Percentiles rank a stretch among this genome's conserved stretches.
Evolutionary conservation across 1,140 invertebrate genomes (phyloP).

Genomic region (Watersipora subatra): DNA sequence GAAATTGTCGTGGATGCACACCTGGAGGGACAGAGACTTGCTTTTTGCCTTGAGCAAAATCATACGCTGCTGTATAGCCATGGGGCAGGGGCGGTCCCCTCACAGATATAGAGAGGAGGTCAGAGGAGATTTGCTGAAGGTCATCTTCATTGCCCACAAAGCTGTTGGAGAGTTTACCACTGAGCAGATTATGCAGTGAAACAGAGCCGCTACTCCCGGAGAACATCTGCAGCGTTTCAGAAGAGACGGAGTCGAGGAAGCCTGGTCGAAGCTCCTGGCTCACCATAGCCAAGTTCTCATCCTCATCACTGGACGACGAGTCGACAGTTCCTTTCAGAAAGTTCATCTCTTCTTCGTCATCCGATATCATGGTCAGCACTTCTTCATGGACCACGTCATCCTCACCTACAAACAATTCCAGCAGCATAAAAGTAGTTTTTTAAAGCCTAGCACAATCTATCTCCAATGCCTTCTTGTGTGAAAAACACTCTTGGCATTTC

Average conservation of each 20-base stretch:
- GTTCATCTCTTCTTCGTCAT: constrained; percentile 5
- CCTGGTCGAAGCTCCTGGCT: constrained; percentile 11
- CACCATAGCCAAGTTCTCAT: constrained; percentile 10
- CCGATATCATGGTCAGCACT: constrained; percentile 14
- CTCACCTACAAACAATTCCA: neutral
- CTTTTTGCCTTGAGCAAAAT: constrained; percentile 24
- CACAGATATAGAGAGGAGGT: neutral
- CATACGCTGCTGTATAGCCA: constrained; percentile 9
- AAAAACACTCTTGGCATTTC: too few relatives aligned
- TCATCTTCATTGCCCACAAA: constrained; percentile 4
- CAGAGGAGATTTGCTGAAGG: neutral
- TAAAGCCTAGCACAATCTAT: too few relatives aligned
- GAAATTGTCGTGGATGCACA: too few relatives aligned
- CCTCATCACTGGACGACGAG: constrained; percentile 1
- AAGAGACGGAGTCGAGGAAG: constrained; percentile 4
- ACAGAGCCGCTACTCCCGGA: neutral
- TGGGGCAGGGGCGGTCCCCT: neutral
- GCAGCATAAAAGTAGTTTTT: too few relatives aligned
- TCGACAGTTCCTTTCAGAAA: neutral
- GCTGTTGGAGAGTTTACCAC: neutral
- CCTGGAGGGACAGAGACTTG: constrained; percentile 32
- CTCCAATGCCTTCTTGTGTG: too few relatives aligned
- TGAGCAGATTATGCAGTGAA: neutral
- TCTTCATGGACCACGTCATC: constrained; percentile 9
- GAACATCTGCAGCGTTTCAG: neutral